Evolutionary conservation across 2,113 vertebrate species (phyloP).

Genomic region (Diphyllodes magnificus): DNA sequence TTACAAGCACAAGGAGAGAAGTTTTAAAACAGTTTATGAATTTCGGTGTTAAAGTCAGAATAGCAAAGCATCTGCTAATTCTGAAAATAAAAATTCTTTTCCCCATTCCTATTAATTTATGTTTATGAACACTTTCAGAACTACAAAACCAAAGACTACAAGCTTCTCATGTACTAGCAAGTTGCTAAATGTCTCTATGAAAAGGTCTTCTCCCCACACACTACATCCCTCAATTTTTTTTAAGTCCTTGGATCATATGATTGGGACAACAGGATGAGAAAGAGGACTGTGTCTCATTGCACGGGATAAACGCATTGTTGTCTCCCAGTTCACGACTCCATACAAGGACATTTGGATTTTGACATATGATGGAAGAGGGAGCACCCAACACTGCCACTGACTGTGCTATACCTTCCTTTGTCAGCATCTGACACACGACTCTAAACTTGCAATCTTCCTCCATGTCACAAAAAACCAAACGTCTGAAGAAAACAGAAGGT

Average conservation of each 20-base stretch:
- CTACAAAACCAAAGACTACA: background rate
- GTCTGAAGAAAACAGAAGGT: background rate
- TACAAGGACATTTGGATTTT: background rate
- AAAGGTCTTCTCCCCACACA: background rate
- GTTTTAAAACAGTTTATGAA: background rate
- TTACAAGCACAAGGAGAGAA: background rate
- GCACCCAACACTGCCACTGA: fast-evolving
- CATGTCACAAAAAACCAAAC: too few species aligned
- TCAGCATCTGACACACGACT: background rate
- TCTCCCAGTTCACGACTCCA: background rate
- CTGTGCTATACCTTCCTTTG: background rate
- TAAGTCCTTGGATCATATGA: background rate
- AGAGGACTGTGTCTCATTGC: background rate
- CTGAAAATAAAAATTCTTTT: background rate
- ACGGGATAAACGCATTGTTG: fast-evolving
- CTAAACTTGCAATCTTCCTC: background rate
- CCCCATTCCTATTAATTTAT: background rate
- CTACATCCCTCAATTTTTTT: background rate
- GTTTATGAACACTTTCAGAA: background rate
- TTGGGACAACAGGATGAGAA: background rate
- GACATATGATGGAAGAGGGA: fast-evolving
- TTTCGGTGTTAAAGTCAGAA: background rate
- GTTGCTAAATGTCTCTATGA: background rate
- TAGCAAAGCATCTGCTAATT: background rate
- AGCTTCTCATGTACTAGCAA: background rate